These are phyloP conservation scores for Dryocosmus kuriphilus DNA, from an alignment of 2,888 invertebrate genomes.

Conservation along the genomic window DNA sequence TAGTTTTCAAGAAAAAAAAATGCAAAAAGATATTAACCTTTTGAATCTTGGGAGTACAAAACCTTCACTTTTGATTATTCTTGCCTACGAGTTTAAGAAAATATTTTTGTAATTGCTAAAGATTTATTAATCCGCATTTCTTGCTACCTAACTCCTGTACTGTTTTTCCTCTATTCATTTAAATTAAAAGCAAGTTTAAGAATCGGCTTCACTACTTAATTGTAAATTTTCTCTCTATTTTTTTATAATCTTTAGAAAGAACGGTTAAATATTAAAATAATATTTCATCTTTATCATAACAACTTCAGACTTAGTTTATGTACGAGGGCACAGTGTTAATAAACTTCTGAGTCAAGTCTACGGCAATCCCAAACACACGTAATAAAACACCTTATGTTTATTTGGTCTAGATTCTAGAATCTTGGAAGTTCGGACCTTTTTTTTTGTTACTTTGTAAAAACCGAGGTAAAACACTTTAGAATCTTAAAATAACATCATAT, in stretches of 20 bases:
- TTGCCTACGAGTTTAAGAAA: no score
- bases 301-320: constrained; percentile 1
- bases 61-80: no score
- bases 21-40: no score
- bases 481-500: not conserved
- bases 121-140: no score
- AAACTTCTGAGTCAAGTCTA: constrained; percentile 22
- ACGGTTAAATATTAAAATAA: not conserved
- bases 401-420: constrained; percentile 18
- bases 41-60: no score
- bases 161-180: no score
- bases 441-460: not conserved
- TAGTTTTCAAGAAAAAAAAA: no score
- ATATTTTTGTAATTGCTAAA: no score
- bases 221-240: rapidly evolving
- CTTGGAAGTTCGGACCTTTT: not conserved
- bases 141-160: no score
- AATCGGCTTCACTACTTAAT: not conserved
- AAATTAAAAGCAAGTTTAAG: no score
- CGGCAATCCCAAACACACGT: constrained; percentile 6
- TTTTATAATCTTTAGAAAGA: not conserved
- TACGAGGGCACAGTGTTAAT: not conserved
- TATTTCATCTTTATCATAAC: not conserved
- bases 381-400: constrained; percentile 14
- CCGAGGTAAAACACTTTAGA: no score